Evolutionary conservation across 2,888 invertebrate genomes (phyloP), one percentile per base, ranked within the genome.

Genomic region (Acrobasis suavella): DNA sequence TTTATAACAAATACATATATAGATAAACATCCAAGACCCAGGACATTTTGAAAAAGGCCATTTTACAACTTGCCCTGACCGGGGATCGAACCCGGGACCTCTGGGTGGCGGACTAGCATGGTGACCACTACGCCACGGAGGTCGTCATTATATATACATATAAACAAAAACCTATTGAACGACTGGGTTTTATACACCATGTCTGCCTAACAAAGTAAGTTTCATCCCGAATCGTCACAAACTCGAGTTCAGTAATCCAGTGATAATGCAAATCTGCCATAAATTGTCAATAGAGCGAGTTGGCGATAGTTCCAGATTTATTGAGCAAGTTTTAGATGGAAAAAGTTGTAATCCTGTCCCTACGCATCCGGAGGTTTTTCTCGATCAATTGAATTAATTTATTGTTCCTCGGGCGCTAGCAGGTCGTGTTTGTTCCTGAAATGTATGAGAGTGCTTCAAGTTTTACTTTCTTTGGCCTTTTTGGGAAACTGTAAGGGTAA

Each of bases 321-420:
- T 91, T 81, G 89, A 80, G 69, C 64, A 90, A 91, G 83, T 91
- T 90, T 87, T 82, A 84, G 87, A 91, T 91, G 83, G 91, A 90
- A 91, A 91, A 91, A 91, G 83, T 91, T 91, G 81, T 82, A 83
- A 87, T 83, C 84, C 86, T 79, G 81, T 83, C 80, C 69, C 69
- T 69, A 79, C 81, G 77, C 77, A 71, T 70, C 71, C 17, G 46
- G 16, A 8, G 55, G 10, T 56, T 56, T 39, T 56, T 56, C 56
- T 56, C 16, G n/a, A 56, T 42, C 56, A 22, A 56, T 56, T 38
- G 42, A 56, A 56, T 56, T 56, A 56, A 56, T 56, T 56, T 56
- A 56, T 56, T 56, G 56, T 56, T 42, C 42, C 56, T 56, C 42
- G 22, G 56, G 46, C 39, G 32, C 56, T 60, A 14, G 8, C 17